phyloP scores from a whole-genome alignment of 1,140 invertebrate genomes.

The Drosophila funebris region DNA sequence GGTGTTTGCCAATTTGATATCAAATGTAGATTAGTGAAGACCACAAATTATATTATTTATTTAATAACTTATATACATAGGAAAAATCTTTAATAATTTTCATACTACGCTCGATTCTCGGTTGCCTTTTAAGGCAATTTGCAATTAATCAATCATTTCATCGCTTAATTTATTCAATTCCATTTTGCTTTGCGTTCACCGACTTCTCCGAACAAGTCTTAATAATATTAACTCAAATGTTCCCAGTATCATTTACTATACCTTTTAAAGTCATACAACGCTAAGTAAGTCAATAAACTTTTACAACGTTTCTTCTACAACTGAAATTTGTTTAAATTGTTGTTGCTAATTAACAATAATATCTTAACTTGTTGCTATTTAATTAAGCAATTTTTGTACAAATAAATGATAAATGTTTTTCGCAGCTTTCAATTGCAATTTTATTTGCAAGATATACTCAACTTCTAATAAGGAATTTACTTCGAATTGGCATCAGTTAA shows the following conservation, averaged over 20 bases:
- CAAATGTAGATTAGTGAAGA: neutral
- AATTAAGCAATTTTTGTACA: neutral
- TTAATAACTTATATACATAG: neutral
- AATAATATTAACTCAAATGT: conserved; percentile 20
- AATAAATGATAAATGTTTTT: neutral
- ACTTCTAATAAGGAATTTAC: no score
- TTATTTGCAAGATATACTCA: no score
- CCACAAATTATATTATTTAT: neutral
- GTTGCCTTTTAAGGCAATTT: conserved; percentile 37
- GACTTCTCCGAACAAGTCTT: conserved; percentile 14
- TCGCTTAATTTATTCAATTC: conserved; percentile 41
- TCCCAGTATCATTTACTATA: conserved; percentile 26
- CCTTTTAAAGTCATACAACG: conserved; percentile 27
- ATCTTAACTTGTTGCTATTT: neutral
- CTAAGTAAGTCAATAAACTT: conserved; percentile 22
- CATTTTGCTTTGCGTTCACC: conserved; percentile 16
- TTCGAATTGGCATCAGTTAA: no score
- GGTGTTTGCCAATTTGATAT: conserved; percentile 42
- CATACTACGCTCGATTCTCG: neutral
- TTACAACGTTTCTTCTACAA: neutral
- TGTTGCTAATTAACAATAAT: neutral
- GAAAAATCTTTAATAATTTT: neutral
- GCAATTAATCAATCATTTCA: conserved; percentile 46
- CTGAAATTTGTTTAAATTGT: neutral
- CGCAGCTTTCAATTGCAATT: no score